These are phyloP conservation scores for Loris lydekkerianus DNA, from an alignment of 2,797 vertebrate genomes.

Conservation along the genomic window DNA sequence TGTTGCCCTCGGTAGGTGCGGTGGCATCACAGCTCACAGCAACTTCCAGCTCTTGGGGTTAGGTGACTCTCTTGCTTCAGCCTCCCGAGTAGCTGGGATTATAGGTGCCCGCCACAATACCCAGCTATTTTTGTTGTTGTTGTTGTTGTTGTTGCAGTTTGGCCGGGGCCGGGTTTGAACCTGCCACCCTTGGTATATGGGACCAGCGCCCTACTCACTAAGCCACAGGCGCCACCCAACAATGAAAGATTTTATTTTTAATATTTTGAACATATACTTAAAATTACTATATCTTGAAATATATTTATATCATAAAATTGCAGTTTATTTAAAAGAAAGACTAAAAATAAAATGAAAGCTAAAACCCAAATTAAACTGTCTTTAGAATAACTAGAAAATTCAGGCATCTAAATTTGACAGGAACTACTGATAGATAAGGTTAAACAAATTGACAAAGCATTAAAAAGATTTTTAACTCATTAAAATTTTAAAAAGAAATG, in stretches of 20 bases:
- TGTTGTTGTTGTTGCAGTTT: too few relatives aligned
- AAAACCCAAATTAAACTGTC: background rate
- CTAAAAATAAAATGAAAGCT: slow-evolving; percentile 6
- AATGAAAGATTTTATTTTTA: slow-evolving; percentile 1
- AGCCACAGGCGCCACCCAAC: background rate
- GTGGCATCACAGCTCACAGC: too few relatives aligned
- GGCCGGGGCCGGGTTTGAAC: too few relatives aligned
- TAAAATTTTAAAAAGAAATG: background rate
- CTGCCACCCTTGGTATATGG: too few relatives aligned
- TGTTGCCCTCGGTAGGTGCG: too few relatives aligned
- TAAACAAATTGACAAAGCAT: background rate
- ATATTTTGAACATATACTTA: slow-evolving; percentile 28
- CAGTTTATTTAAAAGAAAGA: background rate
- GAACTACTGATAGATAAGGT: background rate
- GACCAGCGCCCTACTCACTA: too few relatives aligned
- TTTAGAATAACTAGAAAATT: background rate
- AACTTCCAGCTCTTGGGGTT: too few relatives aligned
- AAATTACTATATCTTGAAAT: background rate
- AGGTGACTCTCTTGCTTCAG: too few relatives aligned
- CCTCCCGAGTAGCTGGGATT: too few relatives aligned
- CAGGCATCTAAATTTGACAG: background rate
- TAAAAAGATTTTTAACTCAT: slow-evolving; percentile 11
- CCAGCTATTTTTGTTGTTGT: too few relatives aligned
- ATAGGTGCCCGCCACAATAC: too few relatives aligned
- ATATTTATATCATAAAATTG: background rate